phyloP scores from a whole-genome alignment of 2,113 vertebrate genomes.

The Hippocampus abdominalis region DNA sequence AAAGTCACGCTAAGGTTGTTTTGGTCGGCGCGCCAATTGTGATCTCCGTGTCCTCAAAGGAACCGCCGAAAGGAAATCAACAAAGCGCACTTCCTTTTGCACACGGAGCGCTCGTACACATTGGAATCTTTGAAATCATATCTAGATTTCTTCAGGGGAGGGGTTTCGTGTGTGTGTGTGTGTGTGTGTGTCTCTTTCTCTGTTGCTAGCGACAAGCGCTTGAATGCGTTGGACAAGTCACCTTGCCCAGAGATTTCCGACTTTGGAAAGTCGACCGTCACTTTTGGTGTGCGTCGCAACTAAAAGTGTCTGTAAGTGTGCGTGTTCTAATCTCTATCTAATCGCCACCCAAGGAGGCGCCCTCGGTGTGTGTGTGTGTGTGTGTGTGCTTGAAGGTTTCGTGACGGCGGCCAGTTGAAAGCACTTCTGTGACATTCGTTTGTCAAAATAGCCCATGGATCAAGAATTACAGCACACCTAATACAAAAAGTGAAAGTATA shows the following conservation, averaged over 20 bases:
- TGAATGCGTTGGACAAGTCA: constrained; percentile 31
- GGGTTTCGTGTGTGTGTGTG: background rate
- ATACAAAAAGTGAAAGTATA: too few species aligned
- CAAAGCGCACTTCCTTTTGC: constrained; percentile 4
- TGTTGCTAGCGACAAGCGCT: background rate
- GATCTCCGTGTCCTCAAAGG: background rate
- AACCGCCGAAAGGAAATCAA: background rate
- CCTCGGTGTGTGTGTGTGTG: too few species aligned
- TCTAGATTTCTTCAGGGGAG: background rate
- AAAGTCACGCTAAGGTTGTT: constrained; percentile 2
- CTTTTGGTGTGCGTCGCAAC: constrained; percentile 36
- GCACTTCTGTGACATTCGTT: too few species aligned
- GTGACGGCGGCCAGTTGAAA: too few species aligned
- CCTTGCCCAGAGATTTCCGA: constrained; percentile 40
- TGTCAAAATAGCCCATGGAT: too few species aligned
- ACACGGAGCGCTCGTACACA: constrained; percentile 25
- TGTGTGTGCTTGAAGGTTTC: background rate
- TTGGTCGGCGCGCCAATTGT: background rate
- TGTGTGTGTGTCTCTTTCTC: background rate
- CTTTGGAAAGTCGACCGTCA: constrained; percentile 46
- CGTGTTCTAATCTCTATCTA: background rate
- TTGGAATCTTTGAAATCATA: constrained; percentile 25
- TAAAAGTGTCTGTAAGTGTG: background rate
- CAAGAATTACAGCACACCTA: too few species aligned
- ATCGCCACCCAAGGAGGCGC: background rate